Conservation (phyloP, 1,140 invertebrate genomes). For the Heliconius nattereri region DNA sequence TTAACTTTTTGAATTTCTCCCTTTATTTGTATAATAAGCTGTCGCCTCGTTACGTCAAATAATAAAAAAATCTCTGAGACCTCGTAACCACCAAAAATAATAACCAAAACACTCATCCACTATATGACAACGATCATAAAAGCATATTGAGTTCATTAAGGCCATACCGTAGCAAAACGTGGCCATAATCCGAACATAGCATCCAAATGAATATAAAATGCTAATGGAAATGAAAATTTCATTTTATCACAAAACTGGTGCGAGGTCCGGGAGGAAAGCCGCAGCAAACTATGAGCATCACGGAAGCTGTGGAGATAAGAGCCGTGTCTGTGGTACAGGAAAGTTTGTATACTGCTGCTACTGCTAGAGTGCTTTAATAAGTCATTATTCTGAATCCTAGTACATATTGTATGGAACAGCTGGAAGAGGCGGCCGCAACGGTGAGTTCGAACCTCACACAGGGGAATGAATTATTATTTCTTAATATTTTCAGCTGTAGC, state of each 20-base stretch:
- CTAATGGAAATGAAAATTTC: conserved; percentile 24
- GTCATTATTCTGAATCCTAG: conserved; percentile 3
- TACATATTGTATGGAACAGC: not conserved
- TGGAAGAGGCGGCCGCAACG: not conserved
- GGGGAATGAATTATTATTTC: no score
- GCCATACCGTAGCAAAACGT: conserved; percentile 6
- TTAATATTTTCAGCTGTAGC: no score
- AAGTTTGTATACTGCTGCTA: conserved; percentile 17
- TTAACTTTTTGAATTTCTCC: no score
- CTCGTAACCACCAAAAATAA: not conserved
- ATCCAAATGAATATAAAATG: conserved; percentile 28
- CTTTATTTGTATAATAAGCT: no score
- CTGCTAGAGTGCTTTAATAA: not conserved
- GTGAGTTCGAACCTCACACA: no score
- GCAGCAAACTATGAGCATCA: conserved; percentile 17
- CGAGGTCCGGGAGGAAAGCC: conserved; percentile 26
- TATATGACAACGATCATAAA: not conserved
- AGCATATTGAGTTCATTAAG: conserved; percentile 17
- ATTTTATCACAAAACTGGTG: conserved; percentile 29
- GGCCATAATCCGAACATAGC: conserved; percentile 9
- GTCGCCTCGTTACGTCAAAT: no score
- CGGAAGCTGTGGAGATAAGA: conserved; percentile 36
- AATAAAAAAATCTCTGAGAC: no score
- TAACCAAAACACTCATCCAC: not conserved
- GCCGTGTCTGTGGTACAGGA: conserved; percentile 19